phyloP scores from a whole-genome alignment of 2,797 vertebrate genomes.

The Lacerta agilis region DNA sequence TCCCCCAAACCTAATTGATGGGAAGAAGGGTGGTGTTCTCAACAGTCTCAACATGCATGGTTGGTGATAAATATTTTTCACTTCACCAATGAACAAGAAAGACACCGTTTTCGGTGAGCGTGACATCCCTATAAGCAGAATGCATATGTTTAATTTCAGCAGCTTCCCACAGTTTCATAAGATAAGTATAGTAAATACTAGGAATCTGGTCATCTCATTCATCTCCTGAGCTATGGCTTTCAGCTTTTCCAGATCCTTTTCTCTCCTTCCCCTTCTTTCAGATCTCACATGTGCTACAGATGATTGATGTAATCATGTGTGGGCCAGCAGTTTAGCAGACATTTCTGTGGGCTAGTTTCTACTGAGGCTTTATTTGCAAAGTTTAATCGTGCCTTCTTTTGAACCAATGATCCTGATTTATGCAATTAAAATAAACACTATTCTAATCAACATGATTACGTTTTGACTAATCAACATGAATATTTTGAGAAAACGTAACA shows the following conservation, averaged over 20 bases:
- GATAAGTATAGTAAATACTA: not conserved
- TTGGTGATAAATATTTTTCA: not conserved
- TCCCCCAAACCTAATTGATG: too few relatives aligned
- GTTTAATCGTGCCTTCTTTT: not conserved
- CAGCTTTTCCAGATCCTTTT: too few relatives aligned
- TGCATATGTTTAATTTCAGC: not conserved
- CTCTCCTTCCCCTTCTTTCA: not conserved
- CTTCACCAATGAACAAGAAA: not conserved
- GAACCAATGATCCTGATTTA: not conserved
- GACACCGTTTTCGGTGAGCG: not conserved
- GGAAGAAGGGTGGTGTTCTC: too few relatives aligned
- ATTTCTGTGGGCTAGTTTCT: not conserved
- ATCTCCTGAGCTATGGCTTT: not conserved
- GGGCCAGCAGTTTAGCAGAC: not conserved
- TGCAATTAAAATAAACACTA: not conserved
- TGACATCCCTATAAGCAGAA: not conserved
- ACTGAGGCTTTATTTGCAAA: not conserved
- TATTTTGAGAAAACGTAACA: conserved; percentile 4
- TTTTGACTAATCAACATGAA: not conserved
- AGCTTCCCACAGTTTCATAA: not conserved
- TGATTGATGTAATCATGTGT: not conserved
- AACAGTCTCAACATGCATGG: too few relatives aligned
- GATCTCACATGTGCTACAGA: not conserved
- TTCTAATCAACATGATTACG: not conserved
- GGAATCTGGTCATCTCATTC: too few relatives aligned